Evolutionary conservation across 2,797 vertebrate genomes (phyloP).

Genomic region (Agapornis canus): DNA sequence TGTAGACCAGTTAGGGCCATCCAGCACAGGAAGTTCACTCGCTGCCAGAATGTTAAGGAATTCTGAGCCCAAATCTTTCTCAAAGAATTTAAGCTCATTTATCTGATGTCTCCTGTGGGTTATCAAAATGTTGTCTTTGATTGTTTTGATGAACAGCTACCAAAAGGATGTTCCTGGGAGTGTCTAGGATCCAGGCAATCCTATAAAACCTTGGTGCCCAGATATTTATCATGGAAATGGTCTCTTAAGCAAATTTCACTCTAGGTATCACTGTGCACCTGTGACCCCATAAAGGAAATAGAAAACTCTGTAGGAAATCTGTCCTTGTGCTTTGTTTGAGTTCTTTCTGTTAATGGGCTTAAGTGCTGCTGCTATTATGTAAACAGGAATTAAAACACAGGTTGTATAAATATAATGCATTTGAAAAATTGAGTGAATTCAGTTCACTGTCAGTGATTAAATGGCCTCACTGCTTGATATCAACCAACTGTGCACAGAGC

Average conservation of each 20-base stretch:
- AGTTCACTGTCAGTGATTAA: neutral
- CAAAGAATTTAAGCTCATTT: neutral
- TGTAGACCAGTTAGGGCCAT: neutral
- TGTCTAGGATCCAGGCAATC: neutral
- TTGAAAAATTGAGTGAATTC: slow-evolving; percentile 17
- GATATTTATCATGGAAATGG: neutral
- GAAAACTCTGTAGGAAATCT: neutral
- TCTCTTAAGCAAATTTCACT: neutral
- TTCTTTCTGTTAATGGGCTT: neutral
- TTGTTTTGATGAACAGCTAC: neutral
- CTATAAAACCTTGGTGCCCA: neutral
- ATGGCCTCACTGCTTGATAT: neutral
- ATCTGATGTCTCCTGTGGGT: neutral
- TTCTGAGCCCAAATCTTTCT: neutral
- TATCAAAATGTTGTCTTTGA: neutral
- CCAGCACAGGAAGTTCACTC: neutral
- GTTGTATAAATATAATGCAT: neutral
- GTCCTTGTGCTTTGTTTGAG: neutral
- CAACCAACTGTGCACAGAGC: neutral
- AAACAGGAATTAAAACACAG: neutral
- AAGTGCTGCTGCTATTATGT: neutral
- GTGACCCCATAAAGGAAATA: neutral
- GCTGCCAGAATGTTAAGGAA: neutral
- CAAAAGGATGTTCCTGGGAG: neutral
- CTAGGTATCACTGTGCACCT: neutral